Evolutionary conservation across 2,113 vertebrate species (phyloP), one percentile per base, ranked within the genome.

Genomic region (Nansenia antarctica): DNA sequence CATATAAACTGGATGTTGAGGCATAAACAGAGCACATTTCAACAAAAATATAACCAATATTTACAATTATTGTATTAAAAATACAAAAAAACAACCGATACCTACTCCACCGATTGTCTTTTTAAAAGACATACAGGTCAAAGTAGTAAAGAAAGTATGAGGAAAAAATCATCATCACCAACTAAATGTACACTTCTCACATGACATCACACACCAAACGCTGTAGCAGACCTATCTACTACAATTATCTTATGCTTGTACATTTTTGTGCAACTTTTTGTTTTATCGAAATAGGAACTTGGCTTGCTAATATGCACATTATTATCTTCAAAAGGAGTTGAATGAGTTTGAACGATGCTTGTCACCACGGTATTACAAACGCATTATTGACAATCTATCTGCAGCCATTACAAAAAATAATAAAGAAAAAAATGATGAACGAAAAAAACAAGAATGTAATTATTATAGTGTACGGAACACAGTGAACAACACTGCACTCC

Each of bases 1-100:
- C 92, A 86, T 96, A 98, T 94, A 95, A 96, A 96, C 96, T 96
- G 95, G 96, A 95, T 94, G 94, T 96, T 96, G 96, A 98, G 95
- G 96, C 96, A 98, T 98, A 96, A 98, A 98, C 97, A 96, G 98
- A 95, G 94, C 98, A 98, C 98, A 96, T 99, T 98, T 99, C 95
- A 98, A 99, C 98, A 99, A 98, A 99, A 99, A 99, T 98, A 99
- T 94, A 99, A 98, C 97, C 98, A 95, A 95, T 98, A 99, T 99
- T 94, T 99, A 99, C 98, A 99, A 98, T 98, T 98, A 96, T 98
- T 98, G 96, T 99, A 99, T 99, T 98, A 96, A 98, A 98, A 99
- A 99, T 98, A 98, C 97, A 98, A 99, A 96, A 94, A 94, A 98
- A 93, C 92, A 95, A 97, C 93, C 81, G 93, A 97, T 96, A 96